Evolutionary conservation across 1,140 invertebrate species (phyloP).

Genomic region (Drosophila baimaii): DNA sequence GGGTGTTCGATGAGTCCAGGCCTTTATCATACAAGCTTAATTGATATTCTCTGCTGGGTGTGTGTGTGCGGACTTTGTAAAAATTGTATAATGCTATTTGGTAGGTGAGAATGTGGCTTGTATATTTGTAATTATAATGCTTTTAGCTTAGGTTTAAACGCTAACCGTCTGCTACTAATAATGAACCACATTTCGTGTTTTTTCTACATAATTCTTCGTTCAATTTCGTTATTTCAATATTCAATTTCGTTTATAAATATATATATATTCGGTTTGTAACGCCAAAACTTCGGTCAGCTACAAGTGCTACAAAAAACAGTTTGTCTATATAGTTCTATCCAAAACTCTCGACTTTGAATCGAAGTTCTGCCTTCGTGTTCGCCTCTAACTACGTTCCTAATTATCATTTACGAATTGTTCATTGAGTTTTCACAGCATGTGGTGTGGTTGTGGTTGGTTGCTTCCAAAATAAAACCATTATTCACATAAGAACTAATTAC

Average conservation of each 20-base stretch:
- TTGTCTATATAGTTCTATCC: conserved; percentile 41
- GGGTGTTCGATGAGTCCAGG: conserved; percentile 28
- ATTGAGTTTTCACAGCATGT: conserved; percentile 73
- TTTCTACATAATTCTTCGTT: conserved; percentile 47
- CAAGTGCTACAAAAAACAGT: conserved; percentile 68
- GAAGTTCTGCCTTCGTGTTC: conserved; percentile 29
- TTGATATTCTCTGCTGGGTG: conserved; percentile 6
- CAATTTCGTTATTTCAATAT: conserved; percentile 29
- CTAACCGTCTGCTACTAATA: conserved; percentile 65
- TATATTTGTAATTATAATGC: conserved; percentile 57
- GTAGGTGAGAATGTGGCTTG: conserved; percentile 20
- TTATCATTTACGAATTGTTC: conserved; percentile 35
- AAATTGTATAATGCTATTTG: conserved; percentile 14
- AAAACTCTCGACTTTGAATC: conserved; percentile 30
- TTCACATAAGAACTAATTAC: conserved; percentile 55
- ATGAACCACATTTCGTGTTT: conserved; percentile 70
- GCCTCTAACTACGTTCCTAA: conserved; percentile 31
- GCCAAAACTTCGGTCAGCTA: conserved; percentile 59
- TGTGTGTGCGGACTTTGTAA: conserved; percentile 30
- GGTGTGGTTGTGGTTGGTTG: conserved; percentile 57
- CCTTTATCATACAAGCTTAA: conserved; percentile 47
- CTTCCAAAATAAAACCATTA: conserved; percentile 40
- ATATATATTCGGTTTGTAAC: conserved; percentile 42
- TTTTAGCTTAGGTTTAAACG: conserved; percentile 60
- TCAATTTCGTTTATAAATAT: conserved; percentile 42